phyloP scores from a whole-genome alignment of 2,113 vertebrate genomes.

The Oreocharis arfaki region DNA sequence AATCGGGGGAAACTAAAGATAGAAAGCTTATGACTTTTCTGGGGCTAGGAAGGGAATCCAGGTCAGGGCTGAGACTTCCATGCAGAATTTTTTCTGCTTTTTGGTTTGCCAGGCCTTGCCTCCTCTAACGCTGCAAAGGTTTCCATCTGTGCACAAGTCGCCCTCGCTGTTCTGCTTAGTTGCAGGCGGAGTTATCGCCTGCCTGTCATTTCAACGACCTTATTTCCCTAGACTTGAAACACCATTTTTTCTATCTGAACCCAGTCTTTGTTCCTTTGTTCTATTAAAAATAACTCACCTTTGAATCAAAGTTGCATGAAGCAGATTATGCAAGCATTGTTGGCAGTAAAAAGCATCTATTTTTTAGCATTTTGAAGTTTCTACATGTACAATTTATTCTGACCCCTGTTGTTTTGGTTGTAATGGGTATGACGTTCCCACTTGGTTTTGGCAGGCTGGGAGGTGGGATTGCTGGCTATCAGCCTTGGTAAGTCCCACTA shows the following conservation, averaged over 20 bases:
- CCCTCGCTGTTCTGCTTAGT: neutral
- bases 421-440: accelerated
- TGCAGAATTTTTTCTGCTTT: neutral
- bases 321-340: neutral
- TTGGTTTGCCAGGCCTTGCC: neutral
- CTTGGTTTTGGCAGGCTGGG: neutral
- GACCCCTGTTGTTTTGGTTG: neutral
- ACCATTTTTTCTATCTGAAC: neutral
- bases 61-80: slow-evolving; percentile 12
- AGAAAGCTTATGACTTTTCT: slow-evolving; percentile 34
- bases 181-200: neutral
- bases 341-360: neutral
- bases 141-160: slow-evolving; percentile 12
- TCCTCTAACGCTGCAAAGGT: neutral
- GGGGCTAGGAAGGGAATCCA: slow-evolving; percentile 23
- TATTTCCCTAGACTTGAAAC: neutral
- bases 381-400: neutral
- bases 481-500: neutral
- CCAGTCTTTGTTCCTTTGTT: neutral
- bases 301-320: neutral
- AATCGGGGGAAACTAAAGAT: slow-evolving; percentile 36
- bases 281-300: neutral
- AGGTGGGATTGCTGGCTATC: neutral
- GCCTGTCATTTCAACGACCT: neutral
- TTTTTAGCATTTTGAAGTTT: neutral